Percentiles rank a stretch among this genome's conserved stretches.
Conservation (phyloP, 2,113 vertebrate species). For the Nesogale talazaci region DNA sequence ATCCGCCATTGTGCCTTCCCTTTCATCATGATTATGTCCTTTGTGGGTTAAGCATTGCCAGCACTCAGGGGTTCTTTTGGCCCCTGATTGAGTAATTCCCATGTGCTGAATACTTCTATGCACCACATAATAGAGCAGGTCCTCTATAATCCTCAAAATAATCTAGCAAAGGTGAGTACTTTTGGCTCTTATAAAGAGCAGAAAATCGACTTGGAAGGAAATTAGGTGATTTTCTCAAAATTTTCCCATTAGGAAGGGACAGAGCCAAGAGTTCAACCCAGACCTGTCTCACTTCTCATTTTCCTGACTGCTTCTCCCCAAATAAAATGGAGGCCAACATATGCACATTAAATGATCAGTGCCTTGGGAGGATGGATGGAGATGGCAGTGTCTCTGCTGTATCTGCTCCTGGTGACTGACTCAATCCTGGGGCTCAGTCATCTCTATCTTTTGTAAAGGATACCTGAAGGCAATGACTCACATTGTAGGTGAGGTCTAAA, state of each 20-base stretch:
- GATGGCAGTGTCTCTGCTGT: not conserved
- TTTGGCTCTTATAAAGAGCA: constrained; percentile 29
- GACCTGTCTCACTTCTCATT: not conserved
- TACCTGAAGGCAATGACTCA: not conserved
- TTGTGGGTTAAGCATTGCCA: constrained; percentile 20
- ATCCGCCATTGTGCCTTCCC: not conserved
- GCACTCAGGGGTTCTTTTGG: constrained; percentile 17
- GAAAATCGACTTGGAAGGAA: constrained; percentile 14
- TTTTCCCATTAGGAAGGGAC: not conserved
- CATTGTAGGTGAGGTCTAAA: not conserved
- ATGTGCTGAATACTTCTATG: not conserved
- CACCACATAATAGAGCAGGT: not conserved
- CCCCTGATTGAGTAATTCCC: constrained; percentile 59
- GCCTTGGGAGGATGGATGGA: not conserved
- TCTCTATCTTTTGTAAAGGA: not conserved
- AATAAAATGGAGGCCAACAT: not conserved
- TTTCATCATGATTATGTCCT: not conserved
- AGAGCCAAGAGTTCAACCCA: not conserved
- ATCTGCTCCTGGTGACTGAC: not conserved
- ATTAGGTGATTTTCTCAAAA: constrained; percentile 42
- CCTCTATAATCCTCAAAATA: constrained; percentile 39
- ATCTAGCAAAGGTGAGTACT: constrained; percentile 50
- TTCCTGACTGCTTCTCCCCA: not conserved
- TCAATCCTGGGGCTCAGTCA: not conserved
- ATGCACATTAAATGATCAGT: not conserved